These are phyloP conservation scores for Mythimna ferrago DNA, from an alignment of 2,888 invertebrate genomes.

Conservation along the genomic window DNA sequence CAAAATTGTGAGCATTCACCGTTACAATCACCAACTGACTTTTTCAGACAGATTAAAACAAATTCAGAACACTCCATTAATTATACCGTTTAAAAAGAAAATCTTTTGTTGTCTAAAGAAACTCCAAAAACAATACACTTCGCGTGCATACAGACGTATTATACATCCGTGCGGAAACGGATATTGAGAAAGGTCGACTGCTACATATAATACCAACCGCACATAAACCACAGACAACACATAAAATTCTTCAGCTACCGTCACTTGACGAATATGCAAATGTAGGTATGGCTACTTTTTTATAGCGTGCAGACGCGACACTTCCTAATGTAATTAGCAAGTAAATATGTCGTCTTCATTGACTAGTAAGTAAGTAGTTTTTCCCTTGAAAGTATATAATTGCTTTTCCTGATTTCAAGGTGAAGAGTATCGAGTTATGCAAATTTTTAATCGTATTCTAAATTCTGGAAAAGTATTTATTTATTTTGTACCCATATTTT, in stretches of 20 bases:
- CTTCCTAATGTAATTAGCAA: conserved; percentile 51
- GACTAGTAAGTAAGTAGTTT: conserved; percentile 11
- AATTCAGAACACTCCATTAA: neutral
- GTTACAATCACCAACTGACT: neutral
- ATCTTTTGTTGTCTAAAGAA: conserved; percentile 17
- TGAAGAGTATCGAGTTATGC: neutral
- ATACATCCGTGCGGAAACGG: conserved; percentile 72
- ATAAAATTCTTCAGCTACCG: conserved; percentile 47
- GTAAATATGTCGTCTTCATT: conserved; percentile 45
- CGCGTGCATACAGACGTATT: conserved; percentile 16
- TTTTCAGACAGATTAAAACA: neutral
- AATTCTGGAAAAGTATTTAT: conserved; percentile 1
- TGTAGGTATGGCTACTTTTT: conserved; percentile 23
- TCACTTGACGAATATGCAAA: conserved; percentile 48
- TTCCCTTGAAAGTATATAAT: conserved; percentile 32
- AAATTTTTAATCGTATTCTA: neutral
- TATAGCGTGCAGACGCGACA: conserved; percentile 17
- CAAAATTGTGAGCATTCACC: neutral
- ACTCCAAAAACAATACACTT: conserved; percentile 45
- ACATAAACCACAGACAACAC: conserved; percentile 26
- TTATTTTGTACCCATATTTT: neutral
- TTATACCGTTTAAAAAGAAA: neutral
- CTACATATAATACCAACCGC: conserved; percentile 50
- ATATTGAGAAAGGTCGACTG: conserved; percentile 68
- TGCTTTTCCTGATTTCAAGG: conserved; percentile 23